These are phyloP conservation scores for Camponotus floridanus DNA, from an alignment of 1,140 invertebrate species.

Conservation along the genomic window DNA sequence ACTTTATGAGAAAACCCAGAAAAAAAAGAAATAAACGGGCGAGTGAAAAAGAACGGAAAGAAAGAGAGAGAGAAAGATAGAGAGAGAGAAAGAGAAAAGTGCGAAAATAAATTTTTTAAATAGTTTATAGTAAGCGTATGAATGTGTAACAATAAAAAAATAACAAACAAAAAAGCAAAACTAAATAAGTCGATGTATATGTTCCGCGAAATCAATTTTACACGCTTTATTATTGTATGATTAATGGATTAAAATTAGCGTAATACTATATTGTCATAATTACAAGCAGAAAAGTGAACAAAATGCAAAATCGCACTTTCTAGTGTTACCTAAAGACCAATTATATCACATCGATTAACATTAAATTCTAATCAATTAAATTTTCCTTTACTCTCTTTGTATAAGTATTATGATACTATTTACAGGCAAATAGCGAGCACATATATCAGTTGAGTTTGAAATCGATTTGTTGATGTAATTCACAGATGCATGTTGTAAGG, in stretches of 20 bases:
- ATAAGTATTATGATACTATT: background rate
- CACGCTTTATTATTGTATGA: conserved; percentile 81
- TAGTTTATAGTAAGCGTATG: conserved; percentile 78
- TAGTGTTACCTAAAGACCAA: background rate
- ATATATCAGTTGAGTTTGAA: conserved; percentile 58
- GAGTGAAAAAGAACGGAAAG: conserved; percentile 20
- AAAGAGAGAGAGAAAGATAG: conserved; percentile 74
- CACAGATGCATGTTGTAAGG: conserved; percentile 65
- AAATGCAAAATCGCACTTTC: background rate
- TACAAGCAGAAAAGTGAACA: background rate
- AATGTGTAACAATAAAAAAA: conserved; percentile 76
- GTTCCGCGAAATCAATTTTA: conserved; percentile 81
- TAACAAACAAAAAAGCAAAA: conserved; percentile 54
- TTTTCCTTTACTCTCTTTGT: background rate
- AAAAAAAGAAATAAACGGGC: conserved; percentile 72
- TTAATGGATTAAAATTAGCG: background rate
- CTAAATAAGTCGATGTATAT: conserved; percentile 78
- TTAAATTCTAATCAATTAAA: background rate
- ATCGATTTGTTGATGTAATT: background rate
- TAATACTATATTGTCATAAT: conserved; percentile 6
- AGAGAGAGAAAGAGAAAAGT: conserved; percentile 26
- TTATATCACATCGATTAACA: background rate
- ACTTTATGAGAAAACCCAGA: conserved; percentile 76
- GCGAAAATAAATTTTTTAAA: conserved; percentile 72
- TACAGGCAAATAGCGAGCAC: background rate